Conservation (phyloP, 2,888 invertebrate species). For the Anaspis maculata region DNA sequence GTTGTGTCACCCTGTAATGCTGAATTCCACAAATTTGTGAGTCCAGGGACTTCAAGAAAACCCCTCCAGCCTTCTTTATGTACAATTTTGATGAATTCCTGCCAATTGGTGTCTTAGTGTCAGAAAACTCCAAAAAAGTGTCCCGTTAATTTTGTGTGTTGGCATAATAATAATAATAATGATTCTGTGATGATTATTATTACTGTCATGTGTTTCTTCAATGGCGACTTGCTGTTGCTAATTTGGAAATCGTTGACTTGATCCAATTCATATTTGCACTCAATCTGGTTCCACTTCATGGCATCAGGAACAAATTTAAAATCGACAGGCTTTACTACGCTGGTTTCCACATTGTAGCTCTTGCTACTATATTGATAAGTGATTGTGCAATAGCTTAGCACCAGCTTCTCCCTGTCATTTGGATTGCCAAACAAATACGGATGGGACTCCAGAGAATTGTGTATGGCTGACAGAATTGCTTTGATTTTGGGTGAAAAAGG, state of each 20-base stretch:
- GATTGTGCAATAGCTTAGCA: constrained; percentile 52
- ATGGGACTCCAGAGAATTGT: constrained; percentile 49
- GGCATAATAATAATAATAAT: too few relatives aligned
- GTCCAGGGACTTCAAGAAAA: too few relatives aligned
- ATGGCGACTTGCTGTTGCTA: constrained; percentile 52
- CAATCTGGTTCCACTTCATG: constrained; percentile 68
- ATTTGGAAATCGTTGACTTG: constrained; percentile 62
- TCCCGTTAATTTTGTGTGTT: too few relatives aligned
- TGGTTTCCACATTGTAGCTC: constrained; percentile 51
- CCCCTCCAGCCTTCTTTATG: too few relatives aligned
- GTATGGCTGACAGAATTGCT: constrained; percentile 49
- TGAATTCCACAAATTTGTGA: too few relatives aligned
- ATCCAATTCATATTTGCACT: constrained; percentile 69
- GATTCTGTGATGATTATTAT: too few relatives aligned
- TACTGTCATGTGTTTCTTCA: constrained; percentile 64
- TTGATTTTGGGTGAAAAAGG: constrained; percentile 51
- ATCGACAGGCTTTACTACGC: constrained; percentile 59
- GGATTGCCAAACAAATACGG: constrained; percentile 54
- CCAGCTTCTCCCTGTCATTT: constrained; percentile 52
- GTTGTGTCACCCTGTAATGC: too few relatives aligned
- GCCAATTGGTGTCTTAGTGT: too few relatives aligned
- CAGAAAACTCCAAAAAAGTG: too few relatives aligned
- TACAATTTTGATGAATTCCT: too few relatives aligned
- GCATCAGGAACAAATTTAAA: constrained; percentile 65
- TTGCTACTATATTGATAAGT: constrained; percentile 54